Conservation (phyloP, 2,113 vertebrate genomes). For the Entelurus aequoreus region DNA sequence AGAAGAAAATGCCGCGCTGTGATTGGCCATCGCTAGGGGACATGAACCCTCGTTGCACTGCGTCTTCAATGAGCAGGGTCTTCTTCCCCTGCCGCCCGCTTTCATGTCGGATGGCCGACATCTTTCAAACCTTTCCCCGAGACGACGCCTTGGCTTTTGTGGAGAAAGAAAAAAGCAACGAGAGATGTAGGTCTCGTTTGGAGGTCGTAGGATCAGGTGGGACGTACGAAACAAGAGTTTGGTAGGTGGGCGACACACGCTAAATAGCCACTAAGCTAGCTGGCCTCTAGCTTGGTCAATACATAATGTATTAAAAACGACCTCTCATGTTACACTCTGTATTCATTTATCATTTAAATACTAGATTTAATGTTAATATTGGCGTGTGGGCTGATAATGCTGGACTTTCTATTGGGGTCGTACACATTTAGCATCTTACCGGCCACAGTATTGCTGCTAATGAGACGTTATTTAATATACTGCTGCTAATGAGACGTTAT, state of each 20-base stretch:
- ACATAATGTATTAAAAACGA: background rate
- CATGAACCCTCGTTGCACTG: slow-evolving; percentile 10
- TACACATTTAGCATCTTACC: background rate
- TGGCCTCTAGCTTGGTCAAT: background rate
- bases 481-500: too few species aligned
- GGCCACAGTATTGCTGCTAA: background rate
- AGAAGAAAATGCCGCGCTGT: slow-evolving; percentile 25
- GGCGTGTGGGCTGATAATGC: slow-evolving; percentile 9
- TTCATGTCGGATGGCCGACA: background rate
- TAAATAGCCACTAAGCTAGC: slow-evolving; percentile 25
- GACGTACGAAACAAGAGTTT: slow-evolving; percentile 26
- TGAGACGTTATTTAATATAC: too few species aligned
- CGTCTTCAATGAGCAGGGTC: slow-evolving; percentile 18
- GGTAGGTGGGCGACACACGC: slow-evolving; percentile 40
- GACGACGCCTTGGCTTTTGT: background rate
- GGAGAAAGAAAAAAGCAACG: background rate
- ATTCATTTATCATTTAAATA: too few species aligned
- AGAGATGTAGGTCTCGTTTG: slow-evolving; percentile 1
- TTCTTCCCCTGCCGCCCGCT: background rate
- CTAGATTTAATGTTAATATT: background rate
- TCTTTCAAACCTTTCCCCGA: background rate
- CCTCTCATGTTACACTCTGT: background rate
- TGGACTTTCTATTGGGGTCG: slow-evolving; percentile 4
- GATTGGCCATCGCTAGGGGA: slow-evolving; percentile 56
- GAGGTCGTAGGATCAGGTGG: slow-evolving; percentile 31